Percentiles rank a stretch among this genome's conserved stretches.
Conservation (phyloP, 2,113 vertebrate species). For the Rhea pennata region DNA sequence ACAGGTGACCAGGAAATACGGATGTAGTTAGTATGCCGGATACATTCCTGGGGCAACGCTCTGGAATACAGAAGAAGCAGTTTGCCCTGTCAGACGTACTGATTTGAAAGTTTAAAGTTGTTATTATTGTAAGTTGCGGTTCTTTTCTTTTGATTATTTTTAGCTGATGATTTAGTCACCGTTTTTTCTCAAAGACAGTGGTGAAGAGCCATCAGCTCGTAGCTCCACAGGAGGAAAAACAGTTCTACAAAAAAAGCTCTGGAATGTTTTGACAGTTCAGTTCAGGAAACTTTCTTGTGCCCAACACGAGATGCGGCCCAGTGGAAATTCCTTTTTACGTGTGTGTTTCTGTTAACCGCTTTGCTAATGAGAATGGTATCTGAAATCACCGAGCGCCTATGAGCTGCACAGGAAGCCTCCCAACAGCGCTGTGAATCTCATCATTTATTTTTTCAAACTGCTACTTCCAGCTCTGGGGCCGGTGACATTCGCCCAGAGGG, state of each 20-base stretch:
- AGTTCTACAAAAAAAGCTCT: background rate
- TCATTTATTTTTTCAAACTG: constrained; percentile 77
- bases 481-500: constrained; percentile 82
- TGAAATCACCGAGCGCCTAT: background rate
- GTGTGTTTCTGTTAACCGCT: background rate
- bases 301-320: background rate
- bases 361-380: background rate
- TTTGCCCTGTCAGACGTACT: background rate
- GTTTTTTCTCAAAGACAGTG: background rate
- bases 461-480: constrained; percentile 68
- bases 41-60: background rate
- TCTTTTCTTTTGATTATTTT: background rate
- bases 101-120: background rate
- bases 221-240: rapidly evolving
- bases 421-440: constrained; percentile 63
- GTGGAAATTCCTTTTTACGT: background rate
- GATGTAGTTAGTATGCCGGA: background rate
- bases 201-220: background rate
- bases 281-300: background rate
- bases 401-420: constrained; percentile 45
- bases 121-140: rapidly evolving
- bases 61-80: background rate
- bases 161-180: background rate
- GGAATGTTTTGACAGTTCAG: background rate
- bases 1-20: background rate